Base-by-base conservation (phyloP, 64 coral and sea anemone genomes). In the Trachythela sp. region DNA sequence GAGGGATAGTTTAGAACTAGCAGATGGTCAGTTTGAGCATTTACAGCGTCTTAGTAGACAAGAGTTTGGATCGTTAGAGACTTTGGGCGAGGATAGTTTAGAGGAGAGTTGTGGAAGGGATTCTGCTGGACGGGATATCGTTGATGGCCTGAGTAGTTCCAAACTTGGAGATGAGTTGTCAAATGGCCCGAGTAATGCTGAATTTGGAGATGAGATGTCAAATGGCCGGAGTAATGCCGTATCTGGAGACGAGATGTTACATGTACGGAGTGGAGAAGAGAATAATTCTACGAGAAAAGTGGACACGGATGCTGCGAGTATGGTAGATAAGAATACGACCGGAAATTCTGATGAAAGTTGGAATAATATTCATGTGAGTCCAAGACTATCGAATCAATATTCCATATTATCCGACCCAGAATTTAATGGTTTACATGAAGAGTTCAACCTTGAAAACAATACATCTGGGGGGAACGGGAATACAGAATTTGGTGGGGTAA, bases 1-100 rank as follows among this genome's bases (percentile, higher is more conserved):
- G 75, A 80, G 20, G 30, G 75, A 80, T 39, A 80, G 75, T 37
- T 22, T 80, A 37, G 75, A 80, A 80, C 33, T 80, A 10, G 75
- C 75, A 34, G 75, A 80, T 35, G 75, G 10, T 37, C 75, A 80
- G 33, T 35, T 37, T 30, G 75, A 80, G 33, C 30, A 37, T 80
- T 29, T 35, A 2, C 33, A 35, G 18, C 75, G 75, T 9, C 75
- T 80, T 15, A 39, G 75, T 39, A 15, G 37, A 39, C 33, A 80
- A 9, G 75, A 35, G 34, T 80, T 35, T 35, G 37, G 18, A 15
- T 80, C 75, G 4, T 37, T 80, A 20, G 75, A 14, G 31, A 80
- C 33, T 8, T 39, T 80, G 34, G 75, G 33, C 34, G 75, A 80
- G 33, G 75, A 80, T 27, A 32, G 24, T 35, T 30, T 80, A 38